Base-by-base conservation (phyloP, 2,797 vertebrate species). In the Pogoniulus pusillus region DNA sequence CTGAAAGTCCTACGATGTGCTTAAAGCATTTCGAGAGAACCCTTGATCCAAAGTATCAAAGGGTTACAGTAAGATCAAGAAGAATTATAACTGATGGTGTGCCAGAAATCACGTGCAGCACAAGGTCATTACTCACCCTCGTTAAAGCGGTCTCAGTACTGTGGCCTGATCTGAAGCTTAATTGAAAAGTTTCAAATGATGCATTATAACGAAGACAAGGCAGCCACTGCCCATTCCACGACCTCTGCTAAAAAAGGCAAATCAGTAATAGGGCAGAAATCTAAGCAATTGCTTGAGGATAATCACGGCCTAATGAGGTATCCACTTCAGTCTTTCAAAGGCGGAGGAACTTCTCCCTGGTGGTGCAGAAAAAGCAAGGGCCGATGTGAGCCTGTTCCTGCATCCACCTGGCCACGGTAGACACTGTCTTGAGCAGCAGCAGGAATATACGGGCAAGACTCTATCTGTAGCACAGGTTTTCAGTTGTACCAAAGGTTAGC, bases 21-120 rank as follows among this genome's bases (percentile, higher is more conserved):
- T 97, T 96, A 92, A 96, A 97, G 96, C 96, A 54, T 92, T 96
- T 96, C 92, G 95, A 97, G 96, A 95, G 96, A 97, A 97, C 95
- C 95, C 97, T 98, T 98, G 96, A 98, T 98, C 97, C 96, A 57
- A 96, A 95, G 95, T 97, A 97, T 98, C 97, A 97, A 97, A 98
- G 97, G 96, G 96, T 97, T 96, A 96, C 95, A 97, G 96, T 91
- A 96, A 97, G 97, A 97, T 98, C 96, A 98, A 97, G 97, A 97
- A 97, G 97, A 98, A 98, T 98, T 97, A 97, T 97, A 97, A 97
- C 94, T 96, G 97, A 97, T 96, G 97, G 96, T 95, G 96, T 96
- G 96, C 97, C 96, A 97, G 96, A 95, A 97, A 96, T 96, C 97
- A 97, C 94, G 95, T 97, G 97, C 96, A 95, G 94, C 89, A 96